Evolutionary conservation across 2,888 invertebrate genomes (phyloP), one percentile per base, ranked within the genome.

Genomic region (Lycia hirtaria): DNA sequence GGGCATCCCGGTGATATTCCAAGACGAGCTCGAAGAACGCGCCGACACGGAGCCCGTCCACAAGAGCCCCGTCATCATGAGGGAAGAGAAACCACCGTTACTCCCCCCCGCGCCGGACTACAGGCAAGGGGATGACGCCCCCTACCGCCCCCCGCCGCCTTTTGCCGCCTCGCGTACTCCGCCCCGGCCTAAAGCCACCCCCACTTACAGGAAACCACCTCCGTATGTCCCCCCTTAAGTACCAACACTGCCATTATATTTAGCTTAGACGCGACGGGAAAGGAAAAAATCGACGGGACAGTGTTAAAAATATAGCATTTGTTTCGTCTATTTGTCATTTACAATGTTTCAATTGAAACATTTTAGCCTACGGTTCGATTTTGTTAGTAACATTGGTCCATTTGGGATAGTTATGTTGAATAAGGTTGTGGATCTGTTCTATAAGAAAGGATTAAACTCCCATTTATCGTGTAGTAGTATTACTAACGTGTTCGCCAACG

Each of bases 151-250:
- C 15, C 98, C 98, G 12, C 97, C 97, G 4, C 97, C 97, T 66
- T 96, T 95, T 83, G 94, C 96, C 32, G 93, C 95, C 55, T 92
- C 93, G 2, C 95, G 96, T 70, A 96, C 97, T 60, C 95, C 95
- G 56, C 95, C 95, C 73, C 93, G 96, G 68, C 97, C 97, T 51
- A 97, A 96, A 76, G 95, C 97, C 59, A 96, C 97, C 44, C 97
- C 98, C 62, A 97, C 97, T 72, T 98, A 98, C 93, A 95, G 98
- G 80, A 97, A 98, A 89, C 98, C 98, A 47, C 98, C 98, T 61
- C 98, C 98, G 32, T 98, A 99, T 88, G 98, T 98, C 75, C 98
- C 98, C 72, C 98, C 98, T 90, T 98, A 98, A 98, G 83, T 47
- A 12, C n/a, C n/a, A 57, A 15, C 45, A 35, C 56, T 45, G 50